Evolutionary conservation across 2,797 vertebrate species (phyloP).

Genomic region (Gallirallus australis): DNA sequence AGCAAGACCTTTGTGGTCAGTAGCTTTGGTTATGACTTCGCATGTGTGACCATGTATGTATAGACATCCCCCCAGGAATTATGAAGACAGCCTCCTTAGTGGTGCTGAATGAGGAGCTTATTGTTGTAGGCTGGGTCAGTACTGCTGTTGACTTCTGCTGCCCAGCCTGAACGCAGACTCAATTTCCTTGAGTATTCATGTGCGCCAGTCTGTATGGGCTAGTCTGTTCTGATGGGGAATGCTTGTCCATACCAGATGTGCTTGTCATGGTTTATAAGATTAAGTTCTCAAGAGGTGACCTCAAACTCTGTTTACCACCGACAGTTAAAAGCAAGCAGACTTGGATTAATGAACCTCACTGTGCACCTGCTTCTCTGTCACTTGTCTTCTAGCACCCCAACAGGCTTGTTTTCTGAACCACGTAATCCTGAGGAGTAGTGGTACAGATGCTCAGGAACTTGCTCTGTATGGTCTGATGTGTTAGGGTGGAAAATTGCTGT

Average conservation of each 20-base stretch:
- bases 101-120: accelerated
- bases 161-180: background rate
- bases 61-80: accelerated
- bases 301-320: background rate
- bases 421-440: background rate
- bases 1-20: background rate
- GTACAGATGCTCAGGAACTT: background rate
- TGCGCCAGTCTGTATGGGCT: background rate
- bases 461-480: background rate
- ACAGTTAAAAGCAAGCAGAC: background rate
- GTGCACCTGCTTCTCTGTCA: background rate
- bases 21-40: background rate
- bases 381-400: background rate
- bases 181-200: accelerated
- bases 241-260: background rate
- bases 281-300: background rate
- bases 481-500: background rate
- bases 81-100: accelerated
- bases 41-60: accelerated
- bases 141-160: background rate
- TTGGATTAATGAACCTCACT: background rate
- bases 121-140: background rate
- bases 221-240: background rate
- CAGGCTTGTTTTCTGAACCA: background rate
- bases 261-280: background rate